Evolutionary conservation across 2,888 invertebrate genomes (phyloP), one percentile per base, ranked within the genome.

Genomic region (Ichneumon xanthorius): DNA sequence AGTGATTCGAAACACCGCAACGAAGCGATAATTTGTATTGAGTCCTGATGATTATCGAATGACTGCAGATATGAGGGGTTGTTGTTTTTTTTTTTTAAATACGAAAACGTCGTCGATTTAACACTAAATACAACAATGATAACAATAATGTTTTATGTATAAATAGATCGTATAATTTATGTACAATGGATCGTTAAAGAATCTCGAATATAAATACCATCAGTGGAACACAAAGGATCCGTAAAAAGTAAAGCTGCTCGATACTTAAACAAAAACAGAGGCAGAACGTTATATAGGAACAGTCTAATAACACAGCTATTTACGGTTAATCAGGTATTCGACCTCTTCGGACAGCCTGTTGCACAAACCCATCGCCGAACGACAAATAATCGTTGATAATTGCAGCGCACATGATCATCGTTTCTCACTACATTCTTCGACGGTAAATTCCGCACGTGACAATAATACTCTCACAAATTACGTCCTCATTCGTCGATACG

Each of bases 241-340:
- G 55, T 65, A 55, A 55, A 67, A 50, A 76, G 73, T 79, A 78
- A 86, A 86, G 75, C 77, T 70, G 61, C 30, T 72, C 45, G 33
- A 71, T 83, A 72, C 78, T 81, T 82, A 82, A 86, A 80, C 71
- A 50, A 80, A 77, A 61, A 85, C 70, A 71, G 82, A 82, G 65
- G 81, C 73, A 80, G 79, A 86, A 86, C 80, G 84, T 83, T 73
- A 83, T 77, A 84, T 89, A 90, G 89, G 88, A 91, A 90, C 91
- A 88, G 84, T 91, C 89, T 91, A 91, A 88, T 91, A 91, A 90
- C 91, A 91, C 88, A 88, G 89, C 89, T 89, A 89, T 87, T 83
- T 88, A 87, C 82, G 82, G 84, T 58, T 89, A 88, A 87, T 82
- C 89, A 89, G 88, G 80, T 75, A 77, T 87, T 87, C 82, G 88